Base-by-base conservation (phyloP, 64 coral and sea anemone species). In the Exaiptasia diaphana region DNA sequence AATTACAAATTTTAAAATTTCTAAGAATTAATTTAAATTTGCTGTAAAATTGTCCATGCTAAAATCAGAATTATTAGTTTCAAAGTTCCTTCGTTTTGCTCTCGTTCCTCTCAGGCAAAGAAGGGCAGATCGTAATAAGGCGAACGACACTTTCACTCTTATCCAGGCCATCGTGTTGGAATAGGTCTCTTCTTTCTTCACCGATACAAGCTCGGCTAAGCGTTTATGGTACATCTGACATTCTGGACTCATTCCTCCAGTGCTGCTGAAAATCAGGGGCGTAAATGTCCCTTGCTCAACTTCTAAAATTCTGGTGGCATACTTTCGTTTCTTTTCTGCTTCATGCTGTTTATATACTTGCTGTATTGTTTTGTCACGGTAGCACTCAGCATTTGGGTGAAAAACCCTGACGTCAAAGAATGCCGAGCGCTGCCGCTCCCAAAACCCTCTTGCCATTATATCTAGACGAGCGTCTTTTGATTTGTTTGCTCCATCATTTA, bases 101-200 rank as follows among this genome's bases (percentile, higher is more conserved):
- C 38, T 46, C 23, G 38, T 45, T 7, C 38, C 71, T 50, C 71
- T 74, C 20, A 46, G 71, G 44, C 71, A 74, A 1, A 48, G 45
- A 46, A 74, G 71, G 15, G 71, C 71, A 13, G 71, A 74, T 17
- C 38, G 20, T 24, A 74, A 26, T n/a, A 50, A 45, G 25, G 71
- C 32, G 45, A 74, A 48, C 20, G 71, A 74, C 20, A 74, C 44
- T 41, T 74, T 74, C 22, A n/a, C 25, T 23, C 85, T 59, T 23
- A 88, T 88, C 63, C 75, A 88, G 77, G 63, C 57, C 20, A 88
- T 88, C 56, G 85, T 88, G 45, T 35, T 53, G 13, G 23, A 45
- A 14, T 79, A 88, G 30, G 55, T 24, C 27, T 87, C 75, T 70
- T 69, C 73, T 67, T 68, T 87, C 85, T 87, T 87, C 50, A 50